These are phyloP conservation scores for Octopus sinensis DNA, from an alignment of 1,140 invertebrate species.

Conservation along the genomic window DNA sequence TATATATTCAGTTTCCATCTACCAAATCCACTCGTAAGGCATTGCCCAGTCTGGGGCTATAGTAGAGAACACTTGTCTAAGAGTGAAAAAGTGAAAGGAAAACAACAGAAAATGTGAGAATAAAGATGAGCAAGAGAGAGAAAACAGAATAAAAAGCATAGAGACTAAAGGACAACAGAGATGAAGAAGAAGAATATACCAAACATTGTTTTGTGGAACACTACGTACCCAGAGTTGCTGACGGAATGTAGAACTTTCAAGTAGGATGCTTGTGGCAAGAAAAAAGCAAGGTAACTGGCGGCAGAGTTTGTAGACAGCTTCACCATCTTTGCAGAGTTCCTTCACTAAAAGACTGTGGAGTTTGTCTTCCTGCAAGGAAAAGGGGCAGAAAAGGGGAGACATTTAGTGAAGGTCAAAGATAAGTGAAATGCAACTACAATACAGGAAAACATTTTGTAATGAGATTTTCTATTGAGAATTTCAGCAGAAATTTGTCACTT, in stretches of 20 bases:
- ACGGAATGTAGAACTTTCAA: slow-evolving; percentile 11
- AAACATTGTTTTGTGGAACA: too few species aligned
- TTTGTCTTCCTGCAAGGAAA: slow-evolving; percentile 11
- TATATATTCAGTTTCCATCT: too few species aligned
- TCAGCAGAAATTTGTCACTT: background rate
- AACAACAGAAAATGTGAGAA: background rate
- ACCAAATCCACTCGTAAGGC: too few species aligned
- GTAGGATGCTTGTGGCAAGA: slow-evolving; percentile 19
- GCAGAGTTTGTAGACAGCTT: slow-evolving; percentile 22
- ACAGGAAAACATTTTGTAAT: background rate
- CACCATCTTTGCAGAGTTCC: slow-evolving; percentile 24
- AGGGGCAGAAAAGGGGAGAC: background rate
- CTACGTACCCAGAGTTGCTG: slow-evolving; percentile 20
- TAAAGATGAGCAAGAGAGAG: background rate
- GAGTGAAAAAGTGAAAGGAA: background rate
- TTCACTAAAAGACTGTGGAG: background rate
- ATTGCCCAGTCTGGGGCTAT: background rate
- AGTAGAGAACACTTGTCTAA: background rate
- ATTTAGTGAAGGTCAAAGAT: background rate
- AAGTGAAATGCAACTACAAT: background rate
- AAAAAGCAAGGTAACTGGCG: slow-evolving; percentile 19
- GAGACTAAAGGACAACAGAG: background rate
- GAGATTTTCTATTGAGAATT: background rate
- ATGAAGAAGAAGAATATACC: too few species aligned
- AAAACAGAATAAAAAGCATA: background rate